Evolutionary conservation across 2,113 vertebrate genomes (phyloP).

Genomic region (Dasypus novemcinctus): DNA sequence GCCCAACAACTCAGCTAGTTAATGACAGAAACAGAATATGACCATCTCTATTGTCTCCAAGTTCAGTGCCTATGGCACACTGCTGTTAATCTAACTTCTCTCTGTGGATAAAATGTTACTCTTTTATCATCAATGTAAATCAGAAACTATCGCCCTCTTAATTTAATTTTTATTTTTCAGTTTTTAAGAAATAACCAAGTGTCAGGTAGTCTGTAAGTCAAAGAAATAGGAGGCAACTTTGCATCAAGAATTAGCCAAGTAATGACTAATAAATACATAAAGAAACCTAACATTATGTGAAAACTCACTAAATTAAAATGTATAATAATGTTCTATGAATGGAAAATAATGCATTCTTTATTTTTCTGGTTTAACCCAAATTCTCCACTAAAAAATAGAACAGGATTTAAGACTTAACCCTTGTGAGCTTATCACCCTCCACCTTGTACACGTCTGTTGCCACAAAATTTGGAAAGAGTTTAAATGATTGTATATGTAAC

Average conservation of each 20-base stretch:
- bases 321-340: not conserved
- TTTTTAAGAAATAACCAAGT: not conserved
- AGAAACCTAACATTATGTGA: not conserved
- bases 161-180: not conserved
- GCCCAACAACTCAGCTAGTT: not conserved
- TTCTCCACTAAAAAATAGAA: not conserved
- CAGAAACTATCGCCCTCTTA: not conserved
- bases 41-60: not conserved
- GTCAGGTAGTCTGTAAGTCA: not conserved
- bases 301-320: not conserved
- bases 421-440: accelerated
- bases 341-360: not conserved
- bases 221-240: not conserved
- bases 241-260: not conserved
- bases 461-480: not conserved
- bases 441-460: accelerated
- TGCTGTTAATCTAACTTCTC: not conserved
- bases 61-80: not conserved
- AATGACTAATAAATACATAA: not conserved
- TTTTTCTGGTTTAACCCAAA: not conserved
- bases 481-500: not conserved
- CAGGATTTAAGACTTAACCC: not conserved
- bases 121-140: not conserved
- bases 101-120: not conserved
- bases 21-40: not conserved